A percentile compares a stretch with the other conserved stretches of the same genome.
Conservation (phyloP, 2,113 vertebrate genomes). For the Oreocharis arfaki region DNA sequence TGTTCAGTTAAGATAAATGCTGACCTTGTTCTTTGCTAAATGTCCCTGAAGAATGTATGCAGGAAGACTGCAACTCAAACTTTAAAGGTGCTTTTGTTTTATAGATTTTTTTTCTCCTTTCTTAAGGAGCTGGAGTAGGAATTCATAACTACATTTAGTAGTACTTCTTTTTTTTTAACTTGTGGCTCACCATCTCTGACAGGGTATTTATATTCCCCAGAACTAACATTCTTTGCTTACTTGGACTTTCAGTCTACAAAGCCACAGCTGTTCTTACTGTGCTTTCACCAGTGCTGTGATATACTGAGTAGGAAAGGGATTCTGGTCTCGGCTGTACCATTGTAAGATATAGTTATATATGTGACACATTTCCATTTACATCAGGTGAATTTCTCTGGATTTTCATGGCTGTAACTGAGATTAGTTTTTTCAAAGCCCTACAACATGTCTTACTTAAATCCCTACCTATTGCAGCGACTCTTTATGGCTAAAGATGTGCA, state of each 20-base stretch:
- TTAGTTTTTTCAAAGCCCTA: neutral
- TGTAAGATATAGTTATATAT: neutral
- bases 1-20: neutral
- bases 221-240: neutral
- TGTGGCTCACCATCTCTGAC: neutral
- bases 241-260: neutral
- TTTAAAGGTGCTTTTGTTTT: neutral
- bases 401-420: neutral
- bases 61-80: neutral
- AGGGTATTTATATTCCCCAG: neutral
- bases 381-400: neutral
- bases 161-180: neutral
- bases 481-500: neutral
- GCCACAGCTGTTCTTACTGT: neutral
- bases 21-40: neutral
- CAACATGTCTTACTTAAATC: neutral
- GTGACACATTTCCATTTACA: neutral
- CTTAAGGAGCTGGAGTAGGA: neutral
- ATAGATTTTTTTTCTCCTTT: neutral
- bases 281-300: neutral
- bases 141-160: neutral
- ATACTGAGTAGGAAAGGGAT: neutral
- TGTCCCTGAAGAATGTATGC: neutral
- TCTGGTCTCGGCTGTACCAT: neutral
- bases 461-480: neutral